Conservation (phyloP, 2,888 invertebrate species). For the Macroteleia sp. region DNA sequence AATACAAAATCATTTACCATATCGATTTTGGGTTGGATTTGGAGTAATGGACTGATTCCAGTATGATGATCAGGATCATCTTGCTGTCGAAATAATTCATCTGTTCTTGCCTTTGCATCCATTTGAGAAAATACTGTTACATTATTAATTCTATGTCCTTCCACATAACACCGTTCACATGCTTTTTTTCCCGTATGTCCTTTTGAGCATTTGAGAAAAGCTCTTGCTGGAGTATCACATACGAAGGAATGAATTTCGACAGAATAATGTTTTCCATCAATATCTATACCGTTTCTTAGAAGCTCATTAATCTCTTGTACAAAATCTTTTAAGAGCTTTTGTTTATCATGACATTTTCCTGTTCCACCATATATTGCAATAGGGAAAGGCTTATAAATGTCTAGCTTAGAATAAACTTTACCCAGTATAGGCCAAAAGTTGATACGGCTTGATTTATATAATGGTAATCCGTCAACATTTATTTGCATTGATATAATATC, state of each 20-base stretch:
- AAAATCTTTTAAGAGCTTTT: slow-evolving; percentile 3
- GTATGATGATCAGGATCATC: slow-evolving; percentile 4
- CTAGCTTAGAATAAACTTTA: not conserved
- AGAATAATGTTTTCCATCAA: too few species aligned
- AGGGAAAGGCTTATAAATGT: slow-evolving; percentile 1
- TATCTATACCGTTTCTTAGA: not conserved
- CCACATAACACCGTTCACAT: slow-evolving; percentile 56
- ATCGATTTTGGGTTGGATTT: slow-evolving; percentile 7
- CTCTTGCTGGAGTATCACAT: slow-evolving; percentile 7
- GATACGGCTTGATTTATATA: not conserved
- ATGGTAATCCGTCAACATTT: slow-evolving; percentile 3
- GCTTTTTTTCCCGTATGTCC: slow-evolving; percentile 58
- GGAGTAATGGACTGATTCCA: not conserved
- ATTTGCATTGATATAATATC: slow-evolving; percentile 15
- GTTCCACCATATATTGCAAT: not conserved
- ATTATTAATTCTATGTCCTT: slow-evolving; percentile 24
- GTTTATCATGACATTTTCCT: not conserved
- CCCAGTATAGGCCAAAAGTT: slow-evolving; percentile 7
- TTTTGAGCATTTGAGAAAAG: slow-evolving; percentile 19
- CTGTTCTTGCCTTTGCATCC: not conserved
- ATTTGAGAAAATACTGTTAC: slow-evolving; percentile 14
- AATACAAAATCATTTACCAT: slow-evolving; percentile 5
- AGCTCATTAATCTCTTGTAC: slow-evolving; percentile 2
- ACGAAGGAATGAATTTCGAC: slow-evolving; percentile 2
- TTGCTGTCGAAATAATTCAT: not conserved